Base-by-base conservation (phyloP, 2,113 vertebrate genomes). In the Chaetops frenatus region DNA sequence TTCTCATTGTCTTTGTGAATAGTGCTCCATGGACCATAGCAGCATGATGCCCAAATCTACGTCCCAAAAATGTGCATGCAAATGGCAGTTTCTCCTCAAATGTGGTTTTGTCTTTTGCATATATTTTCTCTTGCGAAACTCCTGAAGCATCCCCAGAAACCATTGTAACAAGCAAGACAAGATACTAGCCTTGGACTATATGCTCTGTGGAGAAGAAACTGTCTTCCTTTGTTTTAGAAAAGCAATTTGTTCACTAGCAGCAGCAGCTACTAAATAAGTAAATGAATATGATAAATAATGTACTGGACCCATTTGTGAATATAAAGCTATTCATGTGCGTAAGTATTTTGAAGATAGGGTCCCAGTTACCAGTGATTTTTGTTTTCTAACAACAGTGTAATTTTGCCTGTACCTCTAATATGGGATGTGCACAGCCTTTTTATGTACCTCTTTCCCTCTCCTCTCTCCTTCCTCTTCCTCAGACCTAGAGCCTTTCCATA, bases 261-360 rank as follows among this genome's bases (percentile, higher is more conserved):
- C 42, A 84, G 64, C 44, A 86, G 82, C 92, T 95, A 92, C 90
- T 96, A 89, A 96, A 96, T 96, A 96, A 97, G 78, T 96, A 95
- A 96, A 86, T 67, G 88, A 93, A 86, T 93, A 76, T 57, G 31
- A 96, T 97, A 89, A 95, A 96, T 95, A 95, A 95, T 96, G 91
- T 91, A 96, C 88, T 56, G 64, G 44, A 62, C 35, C 42, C 81
- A 57, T 81, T 82, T 94, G 40, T 87, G 81, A 83, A 69, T 95
- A 91, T 84, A 61, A 77, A 90, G 78, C 58, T 87, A 91, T 71
- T 95, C 88, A 82, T 89, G 88, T 86, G 76, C 29, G 23, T 38
- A 94, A 90, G n/a, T 84, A 62, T 88, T 94, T 92, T 81, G 64
- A 81, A 88, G 44, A 71, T n/a, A 74, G 15, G 53, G 56, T 90